Evolutionary conservation across 2,797 vertebrate genomes (phyloP), one percentile per base, ranked within the genome.

Genomic region (Pangasius mekongensis): DNA sequence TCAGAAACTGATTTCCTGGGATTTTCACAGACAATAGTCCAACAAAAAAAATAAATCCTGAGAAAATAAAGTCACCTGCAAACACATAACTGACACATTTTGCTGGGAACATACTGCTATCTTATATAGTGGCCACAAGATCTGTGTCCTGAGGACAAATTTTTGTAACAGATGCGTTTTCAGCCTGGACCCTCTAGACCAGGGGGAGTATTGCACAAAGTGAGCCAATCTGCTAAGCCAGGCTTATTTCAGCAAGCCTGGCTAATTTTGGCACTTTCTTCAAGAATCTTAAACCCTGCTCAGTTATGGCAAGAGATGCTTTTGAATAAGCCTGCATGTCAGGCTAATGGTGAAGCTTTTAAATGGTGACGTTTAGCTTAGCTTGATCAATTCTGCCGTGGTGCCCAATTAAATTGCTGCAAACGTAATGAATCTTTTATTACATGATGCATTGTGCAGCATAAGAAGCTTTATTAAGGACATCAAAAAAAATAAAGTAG

Each of bases 201-300:
- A 33, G n/a, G 47, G 47, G 62, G 9, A 69, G 64, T 67, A 67
- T 84, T 67, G n/a, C 64, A 27, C 83, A 69, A 69, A 67, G 64
- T 84, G 83, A 84, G 54, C 10, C 30, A 49, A 83, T 36, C 14
- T 33, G 77, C 43, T 83, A 22, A 13, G 6, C 16, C 73, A 86
- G 54, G 67, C 0, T 60, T 43, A 30, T 13, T 85, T 66, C 52
- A 33, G 56, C 8, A 81, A 39, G 43, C 47, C 74, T 77, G 71
- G 71, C 16, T 39, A 74, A 47, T 74, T 14, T 47, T 9, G 49
- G 56, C 6, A 20, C n/a, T 56, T 33, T 20, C n/a, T 24, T 13
- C 13, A 47, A 64, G 8, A n/a, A 62, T n/a, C 24, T 47, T 64
- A 83, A 64, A 0, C 49, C 16, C 49, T 7, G 18, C 18, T 27